Evolutionary conservation across 2,113 vertebrate species (phyloP), one percentile per base, ranked within the genome.

Genomic region (Excalfactoria chinensis): DNA sequence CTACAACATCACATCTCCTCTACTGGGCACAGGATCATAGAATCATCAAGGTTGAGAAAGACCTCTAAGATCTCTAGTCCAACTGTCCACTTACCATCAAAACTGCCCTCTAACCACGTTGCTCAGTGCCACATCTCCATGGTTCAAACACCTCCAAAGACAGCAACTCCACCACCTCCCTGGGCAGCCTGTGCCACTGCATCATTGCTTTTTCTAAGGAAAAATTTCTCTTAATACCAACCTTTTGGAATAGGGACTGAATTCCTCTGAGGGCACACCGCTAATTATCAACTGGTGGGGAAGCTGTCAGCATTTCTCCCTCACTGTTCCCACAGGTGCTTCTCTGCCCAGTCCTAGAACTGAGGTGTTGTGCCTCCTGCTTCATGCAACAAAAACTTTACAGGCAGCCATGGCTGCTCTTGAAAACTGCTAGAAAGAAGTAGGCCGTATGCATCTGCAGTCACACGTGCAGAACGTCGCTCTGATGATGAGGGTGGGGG

Each of bases 251-350:
- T 46, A 7, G 0, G 25, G 69, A 71, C 49, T 76, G 86, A 70
- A 19, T 68, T 90, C 55, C 78, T 90, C 84, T 91, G 80, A 94
- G 89, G 56, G 32, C 41, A 70, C 0, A 1, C 77, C 76, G 48
- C 34, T 7, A 88, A 90, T 84, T 74, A 96, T 85, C 92, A 73
- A 2, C 46, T 35, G 9, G 68, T 3, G 0, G 64, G 48, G 68
- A 79, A 95, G 64, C 84, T 87, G 80, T 86, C 94, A 90, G 63
- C 0, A 0, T 58, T 76, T 60, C 71, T 73, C 53, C 74, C 73
- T 77, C 0, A 0, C 48, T 41, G 41, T 44, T 85, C 59, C 84
- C 1, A 3, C 81, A 87, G 62, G 35, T 62, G 35, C 0, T 0
- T 30, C 32, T 79, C 46, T 73, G 76, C 30, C 71, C 83, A 8